Evolutionary conservation across 2,797 vertebrate species (phyloP).

Genomic region (Myotis myotis): DNA sequence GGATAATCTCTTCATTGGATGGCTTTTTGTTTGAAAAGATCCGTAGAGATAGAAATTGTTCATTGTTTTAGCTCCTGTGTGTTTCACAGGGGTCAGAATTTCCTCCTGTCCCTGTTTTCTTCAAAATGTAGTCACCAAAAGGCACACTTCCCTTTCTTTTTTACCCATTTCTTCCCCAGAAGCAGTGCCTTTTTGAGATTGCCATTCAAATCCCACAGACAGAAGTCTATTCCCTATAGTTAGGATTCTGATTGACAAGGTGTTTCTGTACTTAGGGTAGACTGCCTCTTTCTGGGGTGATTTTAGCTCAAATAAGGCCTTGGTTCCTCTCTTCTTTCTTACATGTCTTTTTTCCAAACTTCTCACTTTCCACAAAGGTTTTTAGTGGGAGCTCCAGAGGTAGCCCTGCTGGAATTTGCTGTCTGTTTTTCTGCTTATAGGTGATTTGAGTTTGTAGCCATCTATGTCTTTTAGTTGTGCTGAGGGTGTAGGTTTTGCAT

Average conservation of each 20-base stretch:
- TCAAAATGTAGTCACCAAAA: constrained; percentile 4
- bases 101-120: background rate
- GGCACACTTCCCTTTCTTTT: background rate
- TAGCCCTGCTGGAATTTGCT: background rate
- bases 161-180: background rate
- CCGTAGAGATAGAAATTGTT: background rate
- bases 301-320: background rate
- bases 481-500: background rate
- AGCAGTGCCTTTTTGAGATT: background rate
- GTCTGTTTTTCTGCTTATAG: background rate
- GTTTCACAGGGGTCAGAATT: background rate
- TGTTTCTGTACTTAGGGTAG: background rate
- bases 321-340: background rate
- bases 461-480: background rate
- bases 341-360: background rate
- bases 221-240: background rate
- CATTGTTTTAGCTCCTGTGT: background rate
- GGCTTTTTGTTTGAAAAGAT: background rate
- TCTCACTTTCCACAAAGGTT: background rate
- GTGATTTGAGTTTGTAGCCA: background rate
- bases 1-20: background rate
- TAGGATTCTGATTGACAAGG: background rate
- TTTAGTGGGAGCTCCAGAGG: background rate
- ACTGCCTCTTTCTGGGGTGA: background rate
- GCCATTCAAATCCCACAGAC: background rate